Evolutionary conservation across 2,888 invertebrate genomes (phyloP).

Genomic region (Therioaphis trifolii): DNA sequence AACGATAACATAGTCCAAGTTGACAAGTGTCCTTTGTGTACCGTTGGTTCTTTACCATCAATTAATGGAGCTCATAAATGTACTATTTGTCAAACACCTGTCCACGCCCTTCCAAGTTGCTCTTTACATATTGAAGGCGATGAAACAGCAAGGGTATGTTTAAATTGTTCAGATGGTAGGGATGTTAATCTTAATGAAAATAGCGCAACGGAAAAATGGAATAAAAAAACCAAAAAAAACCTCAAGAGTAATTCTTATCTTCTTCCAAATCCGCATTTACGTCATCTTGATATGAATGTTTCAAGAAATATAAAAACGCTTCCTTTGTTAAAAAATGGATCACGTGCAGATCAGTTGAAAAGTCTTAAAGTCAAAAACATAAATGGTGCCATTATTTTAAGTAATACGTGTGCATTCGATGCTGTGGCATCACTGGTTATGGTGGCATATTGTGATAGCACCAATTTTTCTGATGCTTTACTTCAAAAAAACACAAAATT

Average conservation of each 20-base stretch:
- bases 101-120: too few species aligned
- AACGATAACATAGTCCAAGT: too few species aligned
- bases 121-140: too few species aligned
- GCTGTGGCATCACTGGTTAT: neutral
- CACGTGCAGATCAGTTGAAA: neutral
- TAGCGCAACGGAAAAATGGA: neutral
- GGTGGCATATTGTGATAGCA: neutral
- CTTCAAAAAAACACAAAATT: neutral
- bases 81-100: too few species aligned
- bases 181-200: too few species aligned
- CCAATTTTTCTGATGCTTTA: neutral
- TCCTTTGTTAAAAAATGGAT: neutral
- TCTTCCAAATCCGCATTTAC: slow-evolving; percentile 8
- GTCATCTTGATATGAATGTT: neutral
- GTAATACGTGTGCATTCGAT: neutral
- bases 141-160: too few species aligned
- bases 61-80: too few species aligned
- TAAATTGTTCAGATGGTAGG: too few species aligned
- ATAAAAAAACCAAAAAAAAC: neutral
- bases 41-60: neutral
- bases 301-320: neutral
- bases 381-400: neutral
- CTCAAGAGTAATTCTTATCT: neutral
- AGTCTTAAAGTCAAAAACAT: neutral
- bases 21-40: too few species aligned